Base-by-base conservation (phyloP, 2,113 vertebrate species). In the Amphilophus citrinellus region DNA sequence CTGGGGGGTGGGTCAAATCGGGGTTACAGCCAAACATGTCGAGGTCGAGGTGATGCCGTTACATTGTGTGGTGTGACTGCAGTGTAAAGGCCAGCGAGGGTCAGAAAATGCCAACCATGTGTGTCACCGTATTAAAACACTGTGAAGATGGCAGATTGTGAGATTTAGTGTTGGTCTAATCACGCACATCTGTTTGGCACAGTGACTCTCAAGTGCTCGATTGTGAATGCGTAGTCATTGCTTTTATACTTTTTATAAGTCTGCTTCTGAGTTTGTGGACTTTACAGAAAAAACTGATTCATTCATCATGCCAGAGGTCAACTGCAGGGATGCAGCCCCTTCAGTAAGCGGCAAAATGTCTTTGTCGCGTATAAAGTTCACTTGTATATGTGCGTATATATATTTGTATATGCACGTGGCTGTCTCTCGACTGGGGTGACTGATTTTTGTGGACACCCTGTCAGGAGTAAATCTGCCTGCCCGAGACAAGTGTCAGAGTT, bases 161-260 rank as follows among this genome's bases (percentile, higher is more conserved):
- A 44, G 20, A 22, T 13, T 20, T n/a, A 7, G 0, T 61, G 20
- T 63, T 39, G 2, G 22, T 18, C 24, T 18, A 11, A 68, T 14
- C 18, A 0, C 32, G 0, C 9, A 30, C 27, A 17, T 5, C 0
- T 63, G 13, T 8, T 13, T 20, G n/a, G 66, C 44, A 20, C 42
- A 30, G 1, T 4, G 0, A 27, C 0, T 73, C 9, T 63, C 2
- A 10, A 65, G n/a, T 30, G 42, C 35, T 18, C 15, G 5, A 6
- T 7, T 50, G 5, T 6, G 15, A 15, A 14, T 17, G 14, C 13
- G 8, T 47, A 15, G 44, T 15, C 47, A 5, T 50, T 50, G 6
- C 14, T 15, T 5, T 47, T 47, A 15, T 15, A 14, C 4, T 50
- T 50, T 50, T 17, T 6, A 14, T 6, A 50, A 50, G 47, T 17